These are phyloP conservation scores for Coregonus clupeaformis DNA, from an alignment of 2,113 vertebrate genomes.

Conservation along the genomic window DNA sequence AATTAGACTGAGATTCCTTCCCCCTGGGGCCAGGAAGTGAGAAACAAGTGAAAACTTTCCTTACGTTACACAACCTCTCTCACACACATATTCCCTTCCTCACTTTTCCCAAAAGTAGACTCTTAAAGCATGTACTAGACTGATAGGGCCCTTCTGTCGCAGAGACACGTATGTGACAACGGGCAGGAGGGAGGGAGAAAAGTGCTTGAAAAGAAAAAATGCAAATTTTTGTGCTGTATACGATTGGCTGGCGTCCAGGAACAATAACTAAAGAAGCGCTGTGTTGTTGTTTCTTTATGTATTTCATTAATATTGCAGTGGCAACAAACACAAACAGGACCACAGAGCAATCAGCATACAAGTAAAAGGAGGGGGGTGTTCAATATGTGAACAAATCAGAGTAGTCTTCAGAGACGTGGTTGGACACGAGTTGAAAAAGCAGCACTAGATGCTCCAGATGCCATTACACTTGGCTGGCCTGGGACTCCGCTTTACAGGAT, in stretches of 20 bases:
- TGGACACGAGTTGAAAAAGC: constrained; percentile 19
- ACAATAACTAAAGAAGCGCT: constrained; percentile 9
- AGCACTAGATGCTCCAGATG: constrained; percentile 2
- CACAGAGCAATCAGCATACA: background rate
- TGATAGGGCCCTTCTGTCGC: background rate
- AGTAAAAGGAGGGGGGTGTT: background rate
- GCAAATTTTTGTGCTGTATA: constrained; percentile 32
- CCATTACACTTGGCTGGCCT: background rate
- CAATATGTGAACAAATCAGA: background rate
- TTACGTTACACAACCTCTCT: constrained; percentile 6
- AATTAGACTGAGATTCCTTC: constrained; percentile 14
- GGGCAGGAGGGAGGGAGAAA: constrained; percentile 3
- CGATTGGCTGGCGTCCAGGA: constrained; percentile 35
- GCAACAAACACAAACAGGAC: constrained; percentile 15
- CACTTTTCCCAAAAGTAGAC: background rate
- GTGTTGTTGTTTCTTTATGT: background rate
- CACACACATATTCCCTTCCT: background rate
- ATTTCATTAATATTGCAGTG: constrained; percentile 3
- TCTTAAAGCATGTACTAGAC: background rate
- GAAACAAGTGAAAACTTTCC: constrained; percentile 24
- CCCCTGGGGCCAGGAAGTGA: constrained; percentile 17
- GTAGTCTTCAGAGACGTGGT: constrained; percentile 6
- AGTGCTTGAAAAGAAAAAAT: constrained; percentile 35
- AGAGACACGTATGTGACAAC: background rate
- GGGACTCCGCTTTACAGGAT: background rate